A percentile compares a stretch with the other conserved stretches of the same genome.
Conservation (phyloP, 2,797 vertebrate species). For the Enteromius trimaculatus region DNA sequence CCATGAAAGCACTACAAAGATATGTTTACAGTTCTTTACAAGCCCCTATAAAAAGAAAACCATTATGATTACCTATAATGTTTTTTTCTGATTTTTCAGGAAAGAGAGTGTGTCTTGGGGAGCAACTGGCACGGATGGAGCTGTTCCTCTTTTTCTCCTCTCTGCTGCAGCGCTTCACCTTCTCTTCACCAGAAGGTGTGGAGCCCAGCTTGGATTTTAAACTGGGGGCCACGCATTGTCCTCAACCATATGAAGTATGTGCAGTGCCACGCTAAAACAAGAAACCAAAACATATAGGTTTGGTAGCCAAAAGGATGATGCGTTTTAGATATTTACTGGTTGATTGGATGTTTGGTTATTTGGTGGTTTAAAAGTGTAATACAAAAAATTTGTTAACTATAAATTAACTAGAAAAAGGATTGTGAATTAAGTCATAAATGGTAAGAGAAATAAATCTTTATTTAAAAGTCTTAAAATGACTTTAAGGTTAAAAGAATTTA, state of each 20-base stretch:
- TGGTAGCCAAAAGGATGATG: background rate
- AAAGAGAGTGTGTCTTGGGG: constrained; percentile 61
- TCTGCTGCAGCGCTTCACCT: constrained; percentile 63
- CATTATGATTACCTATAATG: background rate
- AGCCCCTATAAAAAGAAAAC: background rate
- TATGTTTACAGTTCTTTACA: background rate
- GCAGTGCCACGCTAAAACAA: constrained; percentile 61
- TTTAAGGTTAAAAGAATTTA: too few relatives aligned
- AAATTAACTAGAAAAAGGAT: background rate
- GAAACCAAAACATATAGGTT: too few relatives aligned
- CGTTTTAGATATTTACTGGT: background rate
- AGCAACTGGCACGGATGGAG: constrained; percentile 64
- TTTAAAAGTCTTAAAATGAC: background rate
- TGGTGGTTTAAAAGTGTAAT: background rate
- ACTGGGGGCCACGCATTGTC: constrained; percentile 67
- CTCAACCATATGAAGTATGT: constrained; percentile 74
- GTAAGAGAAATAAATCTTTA: background rate
- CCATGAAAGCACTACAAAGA: background rate
- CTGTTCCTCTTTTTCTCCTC: constrained; percentile 64
- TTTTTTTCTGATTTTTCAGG: constrained; percentile 41
- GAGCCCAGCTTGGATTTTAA: constrained; percentile 64
- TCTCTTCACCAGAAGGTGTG: constrained; percentile 61
- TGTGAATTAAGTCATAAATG: background rate
- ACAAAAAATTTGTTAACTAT: background rate
- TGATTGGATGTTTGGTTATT: background rate